Conservation (phyloP, 1,140 invertebrate species). For the Trissolcus basalis region DNA sequence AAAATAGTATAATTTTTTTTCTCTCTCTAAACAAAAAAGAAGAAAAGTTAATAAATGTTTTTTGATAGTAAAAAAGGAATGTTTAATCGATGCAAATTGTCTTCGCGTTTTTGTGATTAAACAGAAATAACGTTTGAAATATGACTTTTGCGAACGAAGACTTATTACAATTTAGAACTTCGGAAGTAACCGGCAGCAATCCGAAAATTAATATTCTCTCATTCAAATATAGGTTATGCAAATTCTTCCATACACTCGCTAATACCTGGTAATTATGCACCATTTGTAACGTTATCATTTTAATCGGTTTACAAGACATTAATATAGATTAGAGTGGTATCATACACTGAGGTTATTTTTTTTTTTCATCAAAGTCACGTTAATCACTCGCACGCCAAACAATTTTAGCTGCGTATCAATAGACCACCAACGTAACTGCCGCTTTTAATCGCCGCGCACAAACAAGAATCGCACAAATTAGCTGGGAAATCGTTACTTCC, state of each 20-base stretch:
- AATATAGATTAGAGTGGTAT: constrained; percentile 28
- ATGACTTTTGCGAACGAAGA: constrained; percentile 8
- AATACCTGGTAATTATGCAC: constrained; percentile 39
- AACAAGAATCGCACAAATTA: too few relatives aligned
- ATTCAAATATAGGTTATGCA: constrained; percentile 40
- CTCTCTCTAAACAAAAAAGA: too few relatives aligned
- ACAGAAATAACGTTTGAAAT: constrained; percentile 3
- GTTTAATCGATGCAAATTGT: too few relatives aligned
- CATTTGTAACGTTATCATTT: constrained; percentile 40
- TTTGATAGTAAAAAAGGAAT: too few relatives aligned
- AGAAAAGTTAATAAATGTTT: too few relatives aligned
- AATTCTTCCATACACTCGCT: constrained; percentile 41
- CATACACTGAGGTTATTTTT: not conserved
- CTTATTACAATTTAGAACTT: constrained; percentile 15
- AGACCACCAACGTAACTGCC: constrained; percentile 8
- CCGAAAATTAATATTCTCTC: constrained; percentile 41
- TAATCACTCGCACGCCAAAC: constrained; percentile 6
- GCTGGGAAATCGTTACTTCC: constrained; percentile 22
- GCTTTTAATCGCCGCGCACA: too few relatives aligned
- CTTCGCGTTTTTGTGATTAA: too few relatives aligned
- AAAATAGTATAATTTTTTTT: too few relatives aligned
- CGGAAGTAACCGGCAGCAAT: constrained; percentile 21
- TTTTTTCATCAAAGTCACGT: constrained; percentile 5
- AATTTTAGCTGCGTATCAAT: constrained; percentile 10
- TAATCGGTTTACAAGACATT: constrained; percentile 53